A percentile compares a stretch with the other conserved stretches of the same genome.
Evolutionary conservation across 1,140 invertebrate genomes (phyloP).

Genomic region (Hypothenemus hampei): DNA sequence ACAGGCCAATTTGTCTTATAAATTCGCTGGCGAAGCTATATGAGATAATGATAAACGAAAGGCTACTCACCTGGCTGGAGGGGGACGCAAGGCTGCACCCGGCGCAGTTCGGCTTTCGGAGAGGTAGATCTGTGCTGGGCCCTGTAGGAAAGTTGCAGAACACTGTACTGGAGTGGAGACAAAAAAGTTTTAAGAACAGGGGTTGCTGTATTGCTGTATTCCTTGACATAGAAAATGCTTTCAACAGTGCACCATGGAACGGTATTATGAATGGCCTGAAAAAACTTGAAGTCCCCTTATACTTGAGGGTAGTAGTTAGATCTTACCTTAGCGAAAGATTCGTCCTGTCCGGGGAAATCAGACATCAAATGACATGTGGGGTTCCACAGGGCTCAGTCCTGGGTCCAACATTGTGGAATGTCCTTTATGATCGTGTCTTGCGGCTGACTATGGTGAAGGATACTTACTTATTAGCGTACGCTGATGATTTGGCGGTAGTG

Average conservation of each 20-base stretch:
- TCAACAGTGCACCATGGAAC: not conserved
- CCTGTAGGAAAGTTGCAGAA: not conserved
- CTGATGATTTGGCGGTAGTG: constrained; percentile 35
- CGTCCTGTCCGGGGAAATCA: not conserved
- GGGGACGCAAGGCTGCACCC: not conserved
- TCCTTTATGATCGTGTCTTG: constrained; percentile 36
- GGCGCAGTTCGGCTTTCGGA: not conserved
- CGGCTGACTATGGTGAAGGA: constrained; percentile 25
- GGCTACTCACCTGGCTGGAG: not conserved
- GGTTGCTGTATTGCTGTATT: too few relatives aligned
- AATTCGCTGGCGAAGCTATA: not conserved
- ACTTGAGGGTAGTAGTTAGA: not conserved
- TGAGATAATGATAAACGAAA: constrained; percentile 10
- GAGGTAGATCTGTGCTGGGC: not conserved
- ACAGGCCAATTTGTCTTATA: constrained; percentile 21
- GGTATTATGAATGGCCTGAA: not conserved
- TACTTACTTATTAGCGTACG: constrained; percentile 29
- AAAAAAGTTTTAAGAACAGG: not conserved
- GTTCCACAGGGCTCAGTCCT: constrained; percentile 39
- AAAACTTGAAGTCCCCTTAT: not conserved
- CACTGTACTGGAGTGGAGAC: not conserved
- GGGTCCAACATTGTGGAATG: constrained; percentile 40
- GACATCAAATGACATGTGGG: not conserved
- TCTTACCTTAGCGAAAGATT: not conserved
- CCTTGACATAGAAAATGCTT: too few relatives aligned